Evolutionary conservation across 2,888 invertebrate species (phyloP).

Genomic region (Eulithis testata): DNA sequence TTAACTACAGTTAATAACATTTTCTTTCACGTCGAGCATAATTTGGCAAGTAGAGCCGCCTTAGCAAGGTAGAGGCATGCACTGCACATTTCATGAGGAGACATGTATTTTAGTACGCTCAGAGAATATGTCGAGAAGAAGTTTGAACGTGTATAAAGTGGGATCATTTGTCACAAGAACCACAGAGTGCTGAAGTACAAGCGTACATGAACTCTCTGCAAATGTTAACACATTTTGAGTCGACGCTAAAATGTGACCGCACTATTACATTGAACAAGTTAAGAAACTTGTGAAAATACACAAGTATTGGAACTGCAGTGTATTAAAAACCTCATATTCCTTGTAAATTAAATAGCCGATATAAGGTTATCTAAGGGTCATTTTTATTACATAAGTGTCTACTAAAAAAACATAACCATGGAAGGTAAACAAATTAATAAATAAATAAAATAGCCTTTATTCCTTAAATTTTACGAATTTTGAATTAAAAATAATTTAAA

Average conservation of each 20-base stretch:
- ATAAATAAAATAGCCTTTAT: too few species aligned
- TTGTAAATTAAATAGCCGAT: too few species aligned
- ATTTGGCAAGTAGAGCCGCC: neutral
- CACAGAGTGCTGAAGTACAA: conserved; percentile 48
- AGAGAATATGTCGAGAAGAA: conserved; percentile 43
- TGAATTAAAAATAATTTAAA: too few species aligned
- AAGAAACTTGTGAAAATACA: conserved; percentile 13
- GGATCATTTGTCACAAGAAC: conserved; percentile 49
- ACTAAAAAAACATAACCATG: too few species aligned
- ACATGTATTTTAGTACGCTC: conserved; percentile 24
- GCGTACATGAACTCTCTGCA: conserved; percentile 46
- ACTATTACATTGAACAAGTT: conserved; percentile 38
- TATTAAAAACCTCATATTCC: neutral
- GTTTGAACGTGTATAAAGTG: conserved; percentile 53
- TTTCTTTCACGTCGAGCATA: neutral
- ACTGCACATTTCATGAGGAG: conserved; percentile 14
- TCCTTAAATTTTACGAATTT: too few species aligned
- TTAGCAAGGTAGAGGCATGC: conserved; percentile 11
- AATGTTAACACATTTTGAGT: conserved; percentile 51
- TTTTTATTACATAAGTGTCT: too few species aligned
- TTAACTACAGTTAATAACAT: neutral
- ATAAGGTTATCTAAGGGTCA: too few species aligned
- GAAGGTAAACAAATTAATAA: too few species aligned
- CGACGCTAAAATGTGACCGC: conserved; percentile 44
- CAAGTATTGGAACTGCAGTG: neutral